Conservation (phyloP, 92 coral and sea anemone species). For the Nematostella vectensis region DNA sequence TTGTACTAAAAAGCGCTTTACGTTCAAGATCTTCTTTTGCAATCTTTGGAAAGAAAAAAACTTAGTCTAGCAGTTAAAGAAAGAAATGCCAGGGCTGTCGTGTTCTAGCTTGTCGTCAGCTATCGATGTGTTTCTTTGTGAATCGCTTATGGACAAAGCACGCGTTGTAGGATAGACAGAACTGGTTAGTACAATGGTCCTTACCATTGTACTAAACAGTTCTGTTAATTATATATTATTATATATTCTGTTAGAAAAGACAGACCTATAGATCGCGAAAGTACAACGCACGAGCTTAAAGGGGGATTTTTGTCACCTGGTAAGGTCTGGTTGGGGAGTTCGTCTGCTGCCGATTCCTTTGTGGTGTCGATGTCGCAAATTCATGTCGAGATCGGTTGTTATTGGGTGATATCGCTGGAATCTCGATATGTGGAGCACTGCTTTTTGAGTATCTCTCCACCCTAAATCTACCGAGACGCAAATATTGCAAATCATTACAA, state of each 20-base stretch:
- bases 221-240: slow-evolving; percentile 6
- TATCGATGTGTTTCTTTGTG: no score
- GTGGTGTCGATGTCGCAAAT: slow-evolving; percentile 26
- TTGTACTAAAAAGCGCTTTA: slow-evolving; percentile 11
- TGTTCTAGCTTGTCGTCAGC: no score
- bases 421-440: not conserved
- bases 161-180: no score
- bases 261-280: no score
- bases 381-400: not conserved
- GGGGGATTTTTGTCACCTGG: no score
- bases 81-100: no score
- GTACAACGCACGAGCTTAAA: no score
- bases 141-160: no score
- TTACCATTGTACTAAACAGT: slow-evolving; percentile 17
- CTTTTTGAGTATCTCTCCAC: slow-evolving; percentile 24
- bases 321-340: no score
- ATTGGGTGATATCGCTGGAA: not conserved
- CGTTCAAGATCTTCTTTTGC: slow-evolving; percentile 12
- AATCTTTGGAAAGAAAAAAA: slow-evolving; percentile 2
- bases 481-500: no score
- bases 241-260: slow-evolving; percentile 4
- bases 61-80: not conserved
- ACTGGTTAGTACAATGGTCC: no score
- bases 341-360: slow-evolving; percentile 1
- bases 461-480: slow-evolving; percentile 3